Conservation (phyloP, 1,140 invertebrate species). For the Aphelenchoides fujianensis region DNA sequence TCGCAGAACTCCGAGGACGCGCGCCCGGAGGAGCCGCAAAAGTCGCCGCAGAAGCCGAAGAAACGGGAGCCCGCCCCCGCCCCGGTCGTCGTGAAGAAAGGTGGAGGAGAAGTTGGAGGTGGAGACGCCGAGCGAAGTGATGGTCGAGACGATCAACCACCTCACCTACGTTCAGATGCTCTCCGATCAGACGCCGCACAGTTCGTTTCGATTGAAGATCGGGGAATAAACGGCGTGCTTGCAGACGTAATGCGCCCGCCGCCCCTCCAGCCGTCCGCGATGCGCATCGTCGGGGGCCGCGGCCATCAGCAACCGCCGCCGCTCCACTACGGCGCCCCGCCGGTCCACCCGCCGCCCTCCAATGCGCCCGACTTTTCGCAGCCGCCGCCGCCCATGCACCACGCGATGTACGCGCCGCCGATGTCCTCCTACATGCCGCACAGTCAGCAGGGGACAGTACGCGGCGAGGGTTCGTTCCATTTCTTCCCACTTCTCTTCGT, state of each 20-base stretch:
- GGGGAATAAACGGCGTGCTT: background rate
- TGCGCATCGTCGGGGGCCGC: background rate
- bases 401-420: background rate
- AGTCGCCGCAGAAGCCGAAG: background rate
- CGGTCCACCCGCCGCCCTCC: background rate
- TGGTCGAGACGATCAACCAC: conserved; percentile 18
- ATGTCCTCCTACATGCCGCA: too few relatives aligned
- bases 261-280: background rate
- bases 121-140: conserved; percentile 2
- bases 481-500: too few relatives aligned
- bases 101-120: background rate
- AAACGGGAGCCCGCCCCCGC: background rate
- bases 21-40: background rate
- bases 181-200: conserved; percentile 17
- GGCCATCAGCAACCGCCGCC: background rate
- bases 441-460: background rate
- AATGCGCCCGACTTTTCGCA: background rate
- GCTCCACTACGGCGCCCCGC: background rate
- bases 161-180: conserved; percentile 18
- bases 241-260: background rate
- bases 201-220: background rate
- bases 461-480: background rate
- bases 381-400: background rate
- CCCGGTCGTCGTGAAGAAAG: background rate
- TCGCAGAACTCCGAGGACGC: background rate